Percentiles rank a stretch among this genome's conserved stretches.
phyloP scores from a whole-genome alignment of 2,113 vertebrate genomes.

The Pongo pygmaeus region DNA sequence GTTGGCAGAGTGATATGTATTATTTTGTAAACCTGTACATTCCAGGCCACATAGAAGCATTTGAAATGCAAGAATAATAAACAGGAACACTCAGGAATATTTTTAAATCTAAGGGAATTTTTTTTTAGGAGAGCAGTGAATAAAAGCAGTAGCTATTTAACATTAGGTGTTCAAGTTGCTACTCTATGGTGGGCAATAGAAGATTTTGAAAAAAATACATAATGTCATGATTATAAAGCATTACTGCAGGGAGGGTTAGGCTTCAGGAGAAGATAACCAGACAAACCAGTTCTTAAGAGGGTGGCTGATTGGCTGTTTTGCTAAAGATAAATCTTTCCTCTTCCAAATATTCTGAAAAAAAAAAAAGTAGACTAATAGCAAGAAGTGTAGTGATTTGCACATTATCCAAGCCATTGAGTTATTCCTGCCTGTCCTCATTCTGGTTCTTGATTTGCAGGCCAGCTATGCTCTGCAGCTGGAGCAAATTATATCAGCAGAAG shows the following conservation, averaged over 20 bases:
- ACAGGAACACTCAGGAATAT: background rate
- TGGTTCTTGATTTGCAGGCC: conserved; percentile 92
- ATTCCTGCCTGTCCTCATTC: conserved; percentile 93
- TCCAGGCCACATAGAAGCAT: conserved; percentile 49
- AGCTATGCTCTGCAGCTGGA: conserved; percentile 92
- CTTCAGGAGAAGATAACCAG: conserved; percentile 83
- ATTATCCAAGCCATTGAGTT: conserved; percentile 92
- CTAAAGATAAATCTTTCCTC: conserved; percentile 90
- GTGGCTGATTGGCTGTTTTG: conserved; percentile 88
- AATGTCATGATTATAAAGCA: conserved; percentile 62
- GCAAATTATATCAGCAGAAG: conserved; percentile 93
- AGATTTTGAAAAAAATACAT: conserved; percentile 48
- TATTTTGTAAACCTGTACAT: conserved; percentile 60
- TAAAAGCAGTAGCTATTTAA: conserved; percentile 72
- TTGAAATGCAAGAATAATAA: conserved; percentile 38
- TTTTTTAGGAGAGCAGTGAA: conserved; percentile 44
- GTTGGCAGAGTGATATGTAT: conserved; percentile 52
- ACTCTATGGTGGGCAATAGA: conserved; percentile 74
- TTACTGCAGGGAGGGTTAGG: conserved; percentile 55
- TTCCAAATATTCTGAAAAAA: conserved; percentile 90
- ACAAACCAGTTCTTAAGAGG: conserved; percentile 85
- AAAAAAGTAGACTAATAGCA: conserved; percentile 89
- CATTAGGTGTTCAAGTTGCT: conserved; percentile 80
- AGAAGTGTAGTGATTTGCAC: conserved; percentile 91
- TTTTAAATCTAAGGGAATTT: background rate